Evolutionary conservation across 92 coral and sea anemone genomes (phyloP).

Genomic region (Anthopleura xanthogrammica): DNA sequence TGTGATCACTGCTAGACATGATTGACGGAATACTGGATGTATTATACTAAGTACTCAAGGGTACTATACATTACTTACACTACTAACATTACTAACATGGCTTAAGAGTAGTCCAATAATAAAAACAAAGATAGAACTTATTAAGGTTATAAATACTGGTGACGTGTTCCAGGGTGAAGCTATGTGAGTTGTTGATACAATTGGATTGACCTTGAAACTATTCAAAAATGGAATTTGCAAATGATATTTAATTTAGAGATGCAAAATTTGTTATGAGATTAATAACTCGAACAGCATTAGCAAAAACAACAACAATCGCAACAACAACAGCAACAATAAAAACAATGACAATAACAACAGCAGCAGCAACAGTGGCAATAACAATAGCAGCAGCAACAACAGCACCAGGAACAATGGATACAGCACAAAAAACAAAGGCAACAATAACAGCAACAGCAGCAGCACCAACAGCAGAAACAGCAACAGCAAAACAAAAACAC

Average conservation of each 20-base stretch:
- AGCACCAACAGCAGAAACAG: too few relatives aligned
- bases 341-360: too few relatives aligned
- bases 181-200: neutral
- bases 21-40: neutral
- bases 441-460: too few relatives aligned
- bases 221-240: neutral
- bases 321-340: neutral
- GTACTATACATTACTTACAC: slow-evolving; percentile 8
- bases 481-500: too few relatives aligned
- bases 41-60: slow-evolving; percentile 6
- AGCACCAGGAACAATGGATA: too few relatives aligned
- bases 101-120: neutral
- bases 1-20: neutral
- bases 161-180: neutral
- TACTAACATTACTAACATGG: slow-evolving; percentile 2
- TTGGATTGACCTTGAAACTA: neutral
- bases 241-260: too few relatives aligned
- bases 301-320: neutral
- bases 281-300: neutral
- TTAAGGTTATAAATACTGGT: neutral
- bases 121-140: neutral
- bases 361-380: too few relatives aligned
- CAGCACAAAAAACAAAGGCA: too few relatives aligned
- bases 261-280: too few relatives aligned
- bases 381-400: too few relatives aligned